Base-by-base conservation (phyloP, 2,797 vertebrate genomes). In the Coregonus ussuriensis region DNA sequence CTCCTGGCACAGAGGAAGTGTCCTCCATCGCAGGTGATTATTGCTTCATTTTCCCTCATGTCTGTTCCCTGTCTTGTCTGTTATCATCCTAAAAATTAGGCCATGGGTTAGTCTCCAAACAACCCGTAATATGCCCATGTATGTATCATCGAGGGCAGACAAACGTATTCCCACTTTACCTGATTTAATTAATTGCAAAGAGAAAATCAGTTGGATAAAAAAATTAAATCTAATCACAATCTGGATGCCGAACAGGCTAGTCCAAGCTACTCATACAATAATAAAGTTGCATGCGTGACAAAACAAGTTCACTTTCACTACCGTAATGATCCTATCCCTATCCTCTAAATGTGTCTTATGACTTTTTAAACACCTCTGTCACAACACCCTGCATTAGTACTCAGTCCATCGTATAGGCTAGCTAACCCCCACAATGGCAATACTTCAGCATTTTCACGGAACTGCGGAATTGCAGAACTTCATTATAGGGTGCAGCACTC, bases 21-120 rank as follows among this genome's bases (percentile, higher is more conserved):
- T 93, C 92, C 93, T 93, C 93, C 92, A 94, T 94, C 92, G 93
- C 94, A 94, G 94, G 94, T 95, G 94, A 94, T 92, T 90, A 88
- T 88, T 82, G 86, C 88, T 91, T 94, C 87, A 86, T 91, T 92
- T 89, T 88, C 80, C 88, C 81, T 70, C 56, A 18, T 59, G 56
- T n/a, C 56, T 21, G 56, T n/a, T 9, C 6, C n/a, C 56, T 21
- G 56, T 77, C 77, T 79, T 79, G 66, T 77, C 76, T 79, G 84
- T 87, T 86, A 82, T 81, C 82, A 82, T 85, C 71, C 67, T 14
- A 47, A 85, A 94, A 95, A 95, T 95, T 94, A 94, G 94, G 93
- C 83, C 94, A 93, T 7, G 86, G 79, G 91, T 87, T 89, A 88
- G 80, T 87, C 88, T 76, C 89, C 88, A 88, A 92, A 93, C 92